Evolutionary conservation across 2,888 invertebrate genomes (phyloP), one percentile per base, ranked within the genome.

Genomic region (Eulithis prunata): DNA sequence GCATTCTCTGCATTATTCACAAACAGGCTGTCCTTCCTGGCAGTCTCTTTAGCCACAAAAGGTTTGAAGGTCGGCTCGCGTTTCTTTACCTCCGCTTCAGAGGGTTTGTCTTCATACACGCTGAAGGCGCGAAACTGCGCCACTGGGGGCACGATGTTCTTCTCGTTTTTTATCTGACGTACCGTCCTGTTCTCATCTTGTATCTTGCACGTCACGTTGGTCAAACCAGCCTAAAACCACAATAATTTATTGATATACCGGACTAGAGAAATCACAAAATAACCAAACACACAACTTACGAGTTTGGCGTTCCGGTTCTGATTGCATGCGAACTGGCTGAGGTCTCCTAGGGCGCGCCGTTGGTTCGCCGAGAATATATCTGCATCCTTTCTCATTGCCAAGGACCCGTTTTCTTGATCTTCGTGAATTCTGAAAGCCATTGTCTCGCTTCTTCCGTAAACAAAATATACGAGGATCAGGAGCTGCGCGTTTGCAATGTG

Each of bases 381-480:
- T 72, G 88, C 85, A 71, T 94, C 94, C 84, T 94, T 94, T 74
- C 90, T 89, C 59, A 91, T 85, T 69, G 90, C 91, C 75, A 93
- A 81, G 71, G 92, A 84, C 75, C 94, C 91, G 88, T 97, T 97
- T 90, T 97, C 97, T 86, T 96, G 95, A 89, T 97, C 96, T 87
- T 96, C 95, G 88, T 95, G 95, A 82, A 96, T 95, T 89, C 95
- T 94, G 87, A 96, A 95, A 88, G 96, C 96, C 96, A 96, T 96
- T 88, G 85, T 71, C 54, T 78, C 74, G 83, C 79, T 84, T 78
- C 77, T 84, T 88, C 86, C 86, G 89, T 88, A 88, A 87, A 90
- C 87, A 89, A 71, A 72, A 81, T 78, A 72, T 73, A 83, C 66
- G 74, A 82, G 78, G n/a, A 81, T 79, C 76, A 76, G 73, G 78